These are phyloP conservation scores for Caenorhabditis macrosperma DNA, from an alignment of 2,888 invertebrate genomes.

Conservation along the genomic window DNA sequence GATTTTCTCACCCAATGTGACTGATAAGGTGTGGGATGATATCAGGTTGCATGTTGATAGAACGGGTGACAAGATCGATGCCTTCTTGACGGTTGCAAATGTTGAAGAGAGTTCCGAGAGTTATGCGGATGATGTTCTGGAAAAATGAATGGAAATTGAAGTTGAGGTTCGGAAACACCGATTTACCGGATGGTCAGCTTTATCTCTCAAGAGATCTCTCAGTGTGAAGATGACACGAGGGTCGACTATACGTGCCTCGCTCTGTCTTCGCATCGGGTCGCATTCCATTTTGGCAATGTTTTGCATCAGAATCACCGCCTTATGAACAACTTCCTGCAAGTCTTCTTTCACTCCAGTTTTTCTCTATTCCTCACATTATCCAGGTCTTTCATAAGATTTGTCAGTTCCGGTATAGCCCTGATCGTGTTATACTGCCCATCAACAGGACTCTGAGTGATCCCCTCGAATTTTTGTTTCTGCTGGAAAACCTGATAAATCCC, in stretches of 20 bases:
- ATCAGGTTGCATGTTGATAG: constrained; percentile 49
- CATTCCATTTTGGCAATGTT: constrained; percentile 74
- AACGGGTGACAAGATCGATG: constrained; percentile 59
- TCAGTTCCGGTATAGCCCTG: constrained; percentile 72
- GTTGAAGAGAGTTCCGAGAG: constrained; percentile 71
- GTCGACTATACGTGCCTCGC: constrained; percentile 60
- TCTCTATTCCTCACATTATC: constrained; percentile 64
- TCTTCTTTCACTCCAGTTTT: constrained; percentile 2
- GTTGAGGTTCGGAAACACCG: neutral
- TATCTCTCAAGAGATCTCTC: constrained; percentile 60
- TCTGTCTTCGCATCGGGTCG: constrained; percentile 52
- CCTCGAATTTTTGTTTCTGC: constrained; percentile 68
- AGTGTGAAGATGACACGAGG: constrained; percentile 62
- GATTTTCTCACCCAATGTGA: constrained; percentile 58
- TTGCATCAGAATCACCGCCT: constrained; percentile 72
- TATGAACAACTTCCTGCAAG: constrained; percentile 68
- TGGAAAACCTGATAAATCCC: constrained; percentile 11
- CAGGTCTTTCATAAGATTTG: constrained; percentile 73
- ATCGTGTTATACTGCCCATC: constrained; percentile 56
- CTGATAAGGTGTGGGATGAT: constrained; percentile 58
- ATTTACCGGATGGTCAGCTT: constrained; percentile 52
- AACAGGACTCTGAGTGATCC: constrained; percentile 45
- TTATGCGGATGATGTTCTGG: constrained; percentile 70
- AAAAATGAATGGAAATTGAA: constrained; percentile 8
- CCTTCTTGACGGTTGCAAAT: constrained; percentile 73